These are phyloP conservation scores for Tortrix viridana DNA, from an alignment of 2,888 invertebrate species.

Conservation along the genomic window DNA sequence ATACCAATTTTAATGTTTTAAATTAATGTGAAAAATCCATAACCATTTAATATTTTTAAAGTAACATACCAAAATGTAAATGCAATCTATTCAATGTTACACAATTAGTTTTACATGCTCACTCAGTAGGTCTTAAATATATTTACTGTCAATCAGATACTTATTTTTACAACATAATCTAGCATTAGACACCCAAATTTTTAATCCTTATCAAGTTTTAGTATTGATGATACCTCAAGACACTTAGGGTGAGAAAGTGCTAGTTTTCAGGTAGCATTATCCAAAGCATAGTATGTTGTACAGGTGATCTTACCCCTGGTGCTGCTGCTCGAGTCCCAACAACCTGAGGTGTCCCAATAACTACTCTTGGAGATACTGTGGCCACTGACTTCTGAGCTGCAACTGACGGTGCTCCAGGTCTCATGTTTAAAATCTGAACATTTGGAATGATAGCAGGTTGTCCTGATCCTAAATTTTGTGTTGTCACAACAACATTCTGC, in stretches of 20 bases:
- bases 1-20: neutral
- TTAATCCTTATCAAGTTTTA: conserved; percentile 22
- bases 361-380: conserved; percentile 91
- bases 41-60: no score
- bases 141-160: neutral
- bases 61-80: no score
- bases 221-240: conserved; percentile 24
- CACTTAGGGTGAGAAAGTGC: conserved; percentile 22
- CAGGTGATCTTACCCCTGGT: conserved; percentile 88
- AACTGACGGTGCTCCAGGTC: conserved; percentile 88
- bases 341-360: conserved; percentile 92
- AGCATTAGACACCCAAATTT: no score
- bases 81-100: no score
- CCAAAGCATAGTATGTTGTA: conserved; percentile 31
- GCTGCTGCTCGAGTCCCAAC: conserved; percentile 92
- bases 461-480: conserved; percentile 85
- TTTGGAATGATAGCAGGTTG: conserved; percentile 88
- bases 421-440: conserved; percentile 94
- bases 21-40: no score
- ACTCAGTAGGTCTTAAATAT: no score
- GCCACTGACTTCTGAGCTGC: conserved; percentile 90
- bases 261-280: conserved; percentile 25
- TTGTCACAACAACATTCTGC: conserved; percentile 81
- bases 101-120: no score
- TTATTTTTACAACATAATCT: neutral